Conservation (phyloP, 2,797 vertebrate species). For the Eleutherodactylus coqui region DNA sequence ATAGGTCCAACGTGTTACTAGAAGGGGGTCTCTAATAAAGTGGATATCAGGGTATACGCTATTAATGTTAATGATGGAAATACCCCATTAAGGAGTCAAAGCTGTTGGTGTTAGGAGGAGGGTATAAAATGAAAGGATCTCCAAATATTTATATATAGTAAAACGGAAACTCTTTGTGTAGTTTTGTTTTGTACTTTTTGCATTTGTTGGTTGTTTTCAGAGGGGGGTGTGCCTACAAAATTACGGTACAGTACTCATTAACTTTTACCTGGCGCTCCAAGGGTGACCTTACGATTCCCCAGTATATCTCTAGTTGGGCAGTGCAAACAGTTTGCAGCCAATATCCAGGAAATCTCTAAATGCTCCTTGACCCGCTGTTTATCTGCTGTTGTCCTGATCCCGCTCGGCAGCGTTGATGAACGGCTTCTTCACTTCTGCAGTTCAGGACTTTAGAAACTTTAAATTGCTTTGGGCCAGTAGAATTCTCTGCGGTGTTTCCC, state of each 20-base stretch:
- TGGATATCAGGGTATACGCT: too few relatives aligned
- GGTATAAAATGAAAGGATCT: too few relatives aligned
- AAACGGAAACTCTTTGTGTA: too few relatives aligned
- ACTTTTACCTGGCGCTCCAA: not conserved
- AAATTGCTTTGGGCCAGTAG: slow-evolving; percentile 29
- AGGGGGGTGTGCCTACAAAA: not conserved
- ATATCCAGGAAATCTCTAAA: not conserved
- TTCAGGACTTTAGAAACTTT: slow-evolving; percentile 36
- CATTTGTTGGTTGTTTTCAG: not conserved
- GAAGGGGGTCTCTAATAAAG: too few relatives aligned
- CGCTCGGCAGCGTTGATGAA: not conserved
- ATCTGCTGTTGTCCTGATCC: slow-evolving; percentile 20
- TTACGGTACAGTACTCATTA: too few relatives aligned
- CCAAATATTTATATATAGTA: too few relatives aligned
- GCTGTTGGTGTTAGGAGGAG: too few relatives aligned
- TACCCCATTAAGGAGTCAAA: too few relatives aligned
- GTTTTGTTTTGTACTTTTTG: too few relatives aligned
- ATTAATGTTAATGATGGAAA: too few relatives aligned
- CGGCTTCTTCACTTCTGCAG: slow-evolving; percentile 1
- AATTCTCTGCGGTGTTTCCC: slow-evolving; percentile 30
- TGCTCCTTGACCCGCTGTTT: slow-evolving; percentile 2
- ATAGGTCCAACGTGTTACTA: too few relatives aligned
- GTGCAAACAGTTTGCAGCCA: not conserved
- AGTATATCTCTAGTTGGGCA: too few relatives aligned
- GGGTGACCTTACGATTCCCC: not conserved